Evolutionary conservation across 2,888 invertebrate species (phyloP).

Genomic region (Lasioglossum marginatum): DNA sequence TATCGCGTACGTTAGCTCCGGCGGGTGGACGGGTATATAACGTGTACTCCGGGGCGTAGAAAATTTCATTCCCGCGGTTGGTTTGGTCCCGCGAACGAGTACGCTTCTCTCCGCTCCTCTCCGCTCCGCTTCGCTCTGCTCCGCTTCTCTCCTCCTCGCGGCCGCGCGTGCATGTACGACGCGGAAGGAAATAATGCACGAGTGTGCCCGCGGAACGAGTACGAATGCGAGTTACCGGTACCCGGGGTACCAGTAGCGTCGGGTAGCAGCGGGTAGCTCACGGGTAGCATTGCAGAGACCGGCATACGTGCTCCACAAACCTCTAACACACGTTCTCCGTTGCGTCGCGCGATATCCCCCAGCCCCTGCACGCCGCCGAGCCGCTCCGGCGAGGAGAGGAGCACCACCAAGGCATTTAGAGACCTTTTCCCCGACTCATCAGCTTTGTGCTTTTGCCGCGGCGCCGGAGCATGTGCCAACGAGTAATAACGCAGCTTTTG

Average conservation of each 20-base stretch:
- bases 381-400: slow-evolving; percentile 52
- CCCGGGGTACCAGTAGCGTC: slow-evolving; percentile 66
- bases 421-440: slow-evolving; percentile 84
- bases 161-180: slow-evolving; percentile 48
- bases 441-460: slow-evolving; percentile 82
- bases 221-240: slow-evolving; percentile 76
- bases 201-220: slow-evolving; percentile 67
- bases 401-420: slow-evolving; percentile 81
- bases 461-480: slow-evolving; percentile 62
- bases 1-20: slow-evolving; percentile 53
- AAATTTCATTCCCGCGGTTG: slow-evolving; percentile 81
- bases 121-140: not conserved
- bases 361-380: slow-evolving; percentile 61
- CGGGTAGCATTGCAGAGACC: not conserved
- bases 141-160: slow-evolving; percentile 25
- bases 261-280: not conserved
- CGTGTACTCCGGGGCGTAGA: slow-evolving; percentile 64
- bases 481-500: slow-evolving; percentile 78
- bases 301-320: slow-evolving; percentile 66
- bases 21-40: slow-evolving; percentile 39
- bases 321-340: slow-evolving; percentile 65
- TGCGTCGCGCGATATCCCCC: not conserved
- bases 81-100: slow-evolving; percentile 75
- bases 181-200: slow-evolving; percentile 64
- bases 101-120: slow-evolving; percentile 8